These are phyloP conservation scores for Drosophila athabasca DNA, from an alignment of 1,140 invertebrate species.

Conservation along the genomic window DNA sequence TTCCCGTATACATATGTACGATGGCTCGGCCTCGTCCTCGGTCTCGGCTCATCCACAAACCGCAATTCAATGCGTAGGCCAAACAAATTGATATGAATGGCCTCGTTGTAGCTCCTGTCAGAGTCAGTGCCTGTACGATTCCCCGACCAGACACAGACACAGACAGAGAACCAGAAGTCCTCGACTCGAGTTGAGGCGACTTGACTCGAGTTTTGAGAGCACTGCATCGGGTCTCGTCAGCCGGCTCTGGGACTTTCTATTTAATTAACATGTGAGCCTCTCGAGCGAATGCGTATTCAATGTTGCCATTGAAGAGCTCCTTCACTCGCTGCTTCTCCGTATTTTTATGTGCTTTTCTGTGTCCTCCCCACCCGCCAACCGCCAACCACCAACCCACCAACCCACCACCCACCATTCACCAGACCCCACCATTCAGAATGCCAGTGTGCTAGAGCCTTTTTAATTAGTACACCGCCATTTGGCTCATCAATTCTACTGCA, in stretches of 20 bases:
- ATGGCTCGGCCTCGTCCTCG: background rate
- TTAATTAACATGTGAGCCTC: conserved; percentile 74
- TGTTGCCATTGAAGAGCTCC: conserved; percentile 60
- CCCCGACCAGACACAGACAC: conserved; percentile 11
- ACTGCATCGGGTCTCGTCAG: conserved; percentile 49
- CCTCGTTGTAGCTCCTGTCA: conserved; percentile 27
- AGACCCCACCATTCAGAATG: too few species aligned
- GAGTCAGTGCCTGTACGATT: conserved; percentile 23
- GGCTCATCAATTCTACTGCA: conserved; percentile 23
- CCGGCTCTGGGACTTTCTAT: conserved; percentile 57
- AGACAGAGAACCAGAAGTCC: conserved; percentile 15
- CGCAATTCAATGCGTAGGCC: conserved; percentile 75
- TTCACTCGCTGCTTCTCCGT: conserved; percentile 7
- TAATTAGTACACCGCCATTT: conserved; percentile 28
- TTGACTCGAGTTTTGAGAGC: conserved; percentile 60
- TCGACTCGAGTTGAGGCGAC: conserved; percentile 20
- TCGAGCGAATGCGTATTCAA: conserved; percentile 64
- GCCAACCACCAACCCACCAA: background rate
- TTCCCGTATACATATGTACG: background rate
- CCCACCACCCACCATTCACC: background rate
- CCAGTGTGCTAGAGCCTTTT: background rate
- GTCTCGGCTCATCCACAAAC: conserved; percentile 53
- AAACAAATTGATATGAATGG: conserved; percentile 76
- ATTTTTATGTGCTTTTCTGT: conserved; percentile 41
- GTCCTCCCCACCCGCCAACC: background rate